Percentiles rank a stretch among this genome's conserved stretches.
Evolutionary conservation across 2,113 vertebrate species (phyloP).

Genomic region (Gnathonemus echidnorhynchus): DNA sequence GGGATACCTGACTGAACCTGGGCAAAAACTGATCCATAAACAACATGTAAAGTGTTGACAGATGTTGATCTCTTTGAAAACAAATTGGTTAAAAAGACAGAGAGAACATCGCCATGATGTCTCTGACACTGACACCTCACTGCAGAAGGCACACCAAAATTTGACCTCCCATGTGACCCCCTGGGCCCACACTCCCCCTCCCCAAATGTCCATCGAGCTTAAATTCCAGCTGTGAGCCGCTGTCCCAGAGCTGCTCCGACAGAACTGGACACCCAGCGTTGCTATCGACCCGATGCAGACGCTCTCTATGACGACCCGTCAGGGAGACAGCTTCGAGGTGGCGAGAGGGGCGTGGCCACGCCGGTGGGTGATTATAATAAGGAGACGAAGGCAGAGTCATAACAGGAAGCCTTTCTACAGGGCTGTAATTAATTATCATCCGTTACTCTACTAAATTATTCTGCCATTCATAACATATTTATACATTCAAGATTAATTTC

Average conservation of each 20-base stretch:
- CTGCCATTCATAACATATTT: constrained; percentile 71
- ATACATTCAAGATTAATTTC: constrained; percentile 70
- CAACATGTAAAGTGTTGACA: background rate
- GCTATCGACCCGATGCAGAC: constrained; percentile 44
- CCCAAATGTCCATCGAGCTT: background rate
- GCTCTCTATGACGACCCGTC: constrained; percentile 22
- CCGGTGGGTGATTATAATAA: constrained; percentile 63
- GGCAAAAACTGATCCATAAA: background rate
- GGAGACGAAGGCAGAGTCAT: constrained; percentile 62
- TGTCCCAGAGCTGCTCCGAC: background rate
- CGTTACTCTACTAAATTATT: constrained; percentile 67
- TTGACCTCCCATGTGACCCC: background rate
- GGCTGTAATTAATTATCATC: constrained; percentile 67
- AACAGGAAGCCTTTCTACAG: constrained; percentile 55
- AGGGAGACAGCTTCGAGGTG: constrained; percentile 62
- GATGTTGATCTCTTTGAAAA: background rate
- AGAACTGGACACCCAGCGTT: background rate
- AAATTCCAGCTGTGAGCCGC: background rate
- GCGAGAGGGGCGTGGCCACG: constrained; percentile 49
- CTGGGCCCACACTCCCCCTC: background rate
- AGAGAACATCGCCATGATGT: background rate
- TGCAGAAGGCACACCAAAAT: background rate
- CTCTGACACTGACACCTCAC: background rate
- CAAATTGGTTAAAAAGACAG: background rate
- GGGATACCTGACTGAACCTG: background rate